Base-by-base conservation (phyloP, 2,797 vertebrate genomes). In the Myiotriccus ornatus region DNA sequence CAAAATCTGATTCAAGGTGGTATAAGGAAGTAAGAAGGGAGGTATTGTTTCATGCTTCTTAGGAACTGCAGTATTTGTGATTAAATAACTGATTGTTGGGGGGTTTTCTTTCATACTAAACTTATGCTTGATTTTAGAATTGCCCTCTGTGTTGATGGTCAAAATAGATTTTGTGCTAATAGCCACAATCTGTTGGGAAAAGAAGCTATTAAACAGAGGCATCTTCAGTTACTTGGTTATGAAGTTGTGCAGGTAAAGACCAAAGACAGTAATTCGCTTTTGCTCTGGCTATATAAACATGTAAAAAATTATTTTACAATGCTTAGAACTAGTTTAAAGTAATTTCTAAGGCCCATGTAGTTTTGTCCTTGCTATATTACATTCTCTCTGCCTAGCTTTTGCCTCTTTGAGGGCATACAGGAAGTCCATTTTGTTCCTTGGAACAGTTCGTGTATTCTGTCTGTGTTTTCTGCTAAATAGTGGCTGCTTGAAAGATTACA, bases 131-230 rank as follows among this genome's bases (percentile, higher is more conserved):
- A 84, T 93, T 94, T 91, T 85, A 96, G 96, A 93, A 91, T 96
- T 59, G 99, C 98, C 8, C 77, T 99, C 41, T 99, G 99, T 91
- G 98, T 99, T n/a, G 98, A 99, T 77, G 99, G 98, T 84, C 97
- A 86, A 8, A 98, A 97, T 49, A 98, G 99, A 68, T 99, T 99
- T 96, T 98, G 98, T 23, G 32, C 89, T 60, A 98, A 98, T 49
- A 97, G 91, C 70, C 97, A 81, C 53, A 97, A 98, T 87, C 98
- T 99, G 13, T 94, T 99, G 52, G 99, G 99, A 49, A 98, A 98
- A 97, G 99, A 99, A 96, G 97, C 97, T 62, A 98, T 98, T 77
- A 99, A 99, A 95, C 99, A 98, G 91, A 98, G 99, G 86, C 99
- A 99, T 57, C 98, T 99, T 59, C 97, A 47, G 75, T 94, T 99